Evolutionary conservation across 2,113 vertebrate genomes (phyloP).

Genomic region (Paratilapia polleni): DNA sequence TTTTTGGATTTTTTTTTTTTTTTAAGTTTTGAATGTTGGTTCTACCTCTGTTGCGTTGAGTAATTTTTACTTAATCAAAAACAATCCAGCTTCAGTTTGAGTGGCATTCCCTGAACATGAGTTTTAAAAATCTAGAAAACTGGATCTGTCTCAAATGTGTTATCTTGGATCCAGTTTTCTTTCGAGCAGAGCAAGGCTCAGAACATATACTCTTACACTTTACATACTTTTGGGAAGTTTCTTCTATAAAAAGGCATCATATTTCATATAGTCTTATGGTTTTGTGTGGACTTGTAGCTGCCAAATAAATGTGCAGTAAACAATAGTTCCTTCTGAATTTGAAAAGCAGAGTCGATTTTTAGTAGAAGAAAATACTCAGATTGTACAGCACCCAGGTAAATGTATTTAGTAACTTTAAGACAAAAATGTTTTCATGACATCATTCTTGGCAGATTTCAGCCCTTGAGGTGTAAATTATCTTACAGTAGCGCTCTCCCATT

Average conservation of each 20-base stretch:
- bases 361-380: neutral
- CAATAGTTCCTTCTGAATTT: neutral
- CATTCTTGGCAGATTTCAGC: constrained; percentile 21
- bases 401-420: neutral
- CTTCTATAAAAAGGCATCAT: neutral
- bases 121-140: neutral
- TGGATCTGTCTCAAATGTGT: neutral
- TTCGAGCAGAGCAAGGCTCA: neutral
- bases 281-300: neutral
- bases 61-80: neutral
- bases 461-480: constrained; percentile 8
- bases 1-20: too few relatives aligned
- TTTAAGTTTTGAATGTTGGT: neutral
- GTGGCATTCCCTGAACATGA: too few relatives aligned
- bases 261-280: neutral
- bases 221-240: neutral
- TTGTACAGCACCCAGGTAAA: neutral
- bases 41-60: neutral
- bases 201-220: neutral
- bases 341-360: neutral
- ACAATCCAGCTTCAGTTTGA: neutral
- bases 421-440: constrained; percentile 21
- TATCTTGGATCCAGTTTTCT: neutral
- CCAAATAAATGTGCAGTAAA: neutral
- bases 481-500: neutral